Conservation (phyloP, 2,113 vertebrate genomes). For the Burhinus bistriatus region DNA sequence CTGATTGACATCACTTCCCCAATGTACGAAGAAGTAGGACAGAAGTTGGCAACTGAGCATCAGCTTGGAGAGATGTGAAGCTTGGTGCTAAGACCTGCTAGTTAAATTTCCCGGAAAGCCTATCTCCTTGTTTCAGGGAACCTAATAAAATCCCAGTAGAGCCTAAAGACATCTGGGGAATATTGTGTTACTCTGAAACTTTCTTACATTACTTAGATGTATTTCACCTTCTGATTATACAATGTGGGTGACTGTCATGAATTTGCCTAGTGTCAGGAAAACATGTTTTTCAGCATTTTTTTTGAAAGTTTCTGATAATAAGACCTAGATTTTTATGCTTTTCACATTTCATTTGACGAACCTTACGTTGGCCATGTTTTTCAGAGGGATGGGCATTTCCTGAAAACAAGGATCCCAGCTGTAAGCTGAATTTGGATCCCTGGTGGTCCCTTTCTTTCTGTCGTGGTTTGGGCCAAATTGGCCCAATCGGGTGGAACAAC, state of each 20-base stretch:
- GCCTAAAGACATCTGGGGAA: not conserved
- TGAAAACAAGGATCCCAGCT: not conserved
- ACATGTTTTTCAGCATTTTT: not conserved
- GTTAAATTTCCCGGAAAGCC: not conserved
- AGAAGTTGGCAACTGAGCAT: not conserved
- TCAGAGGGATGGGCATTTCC: not conserved
- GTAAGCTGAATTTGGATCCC: not conserved
- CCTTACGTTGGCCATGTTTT: not conserved
- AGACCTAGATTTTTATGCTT: not conserved
- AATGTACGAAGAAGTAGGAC: not conserved
- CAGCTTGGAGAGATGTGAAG: not conserved
- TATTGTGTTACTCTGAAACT: not conserved
- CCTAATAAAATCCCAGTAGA: not conserved
- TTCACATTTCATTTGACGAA: not conserved
- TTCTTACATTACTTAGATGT: not conserved
- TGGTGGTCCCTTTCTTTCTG: not conserved
- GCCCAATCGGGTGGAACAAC: too few species aligned
- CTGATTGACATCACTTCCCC: conserved; percentile 49
- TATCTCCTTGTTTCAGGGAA: not conserved
- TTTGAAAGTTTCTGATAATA: not conserved
- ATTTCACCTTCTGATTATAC: not conserved
- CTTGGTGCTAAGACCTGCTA: not conserved
- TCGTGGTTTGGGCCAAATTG: too few species aligned
- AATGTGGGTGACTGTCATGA: not conserved
- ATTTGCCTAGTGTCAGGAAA: not conserved